Evolutionary conservation across 2,888 invertebrate genomes (phyloP), one percentile per base, ranked within the genome.

Genomic region (Machimus rusticus): DNA sequence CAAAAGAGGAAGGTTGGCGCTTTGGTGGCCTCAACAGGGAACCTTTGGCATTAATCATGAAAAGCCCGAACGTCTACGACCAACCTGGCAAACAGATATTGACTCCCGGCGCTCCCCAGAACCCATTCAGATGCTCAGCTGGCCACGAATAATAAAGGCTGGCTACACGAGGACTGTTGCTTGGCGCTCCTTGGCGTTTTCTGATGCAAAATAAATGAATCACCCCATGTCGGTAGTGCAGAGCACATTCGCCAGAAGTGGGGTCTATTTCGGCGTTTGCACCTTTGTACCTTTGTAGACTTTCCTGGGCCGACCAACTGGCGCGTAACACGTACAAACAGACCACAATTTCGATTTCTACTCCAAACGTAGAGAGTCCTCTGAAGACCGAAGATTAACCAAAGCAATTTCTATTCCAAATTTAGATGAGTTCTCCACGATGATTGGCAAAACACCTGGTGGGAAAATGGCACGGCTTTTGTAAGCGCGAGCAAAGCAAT

Each of bases 401-500:
- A 82, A 57, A 82, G 57, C 31, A 85, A 46, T 31, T 85, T 74
- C 43, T 74, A 85, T 85, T 85, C 74, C 34, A 86, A 89, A 89
- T 91, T 91, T 92, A 93, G 93, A 93, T 92, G 93, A 93, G 90
- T 93, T 92, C 90, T 92, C 92, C 89, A 91, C 93, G 89, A 92
- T 93, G 92, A 92, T 93, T 92, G 93, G 93, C 91, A 93, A 93
- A 91, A 91, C 92, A 89, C 91, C 92, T 88, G 92, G 92, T 90
- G 92, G 93, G 89, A 93, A 93, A 92, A 93, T 92, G 92, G 92
- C 92, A 90, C 91, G 93, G 90, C 91, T 93, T 90, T 93, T 93
- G 90, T 93, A 86, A 74, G 66, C 66, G 66, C 66, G 66, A 66
- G 12, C 23, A 23, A 23, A 66, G 66, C 66, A 66, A 66, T n/a